Conservation (phyloP, 2,888 invertebrate species). For the Lithophane socia region DNA sequence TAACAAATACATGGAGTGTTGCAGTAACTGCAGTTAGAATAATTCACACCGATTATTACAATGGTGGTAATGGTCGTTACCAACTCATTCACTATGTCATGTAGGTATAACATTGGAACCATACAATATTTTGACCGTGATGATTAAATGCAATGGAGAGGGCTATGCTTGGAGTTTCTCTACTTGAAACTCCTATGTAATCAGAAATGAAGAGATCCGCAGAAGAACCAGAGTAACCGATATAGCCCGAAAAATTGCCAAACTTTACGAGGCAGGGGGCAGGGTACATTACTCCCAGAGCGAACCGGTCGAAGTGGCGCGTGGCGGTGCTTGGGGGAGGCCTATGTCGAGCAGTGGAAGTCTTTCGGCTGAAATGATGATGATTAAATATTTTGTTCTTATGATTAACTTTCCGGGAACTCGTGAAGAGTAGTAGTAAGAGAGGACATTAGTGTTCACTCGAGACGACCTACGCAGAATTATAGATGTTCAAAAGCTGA, state of each 20-base stretch:
- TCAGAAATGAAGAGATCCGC: too few relatives aligned
- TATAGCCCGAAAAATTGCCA: too few relatives aligned
- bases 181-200: too few relatives aligned
- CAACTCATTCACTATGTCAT: slow-evolving; percentile 4
- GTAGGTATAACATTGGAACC: neutral
- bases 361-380: neutral
- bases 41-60: slow-evolving; percentile 33
- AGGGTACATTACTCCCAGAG: too few relatives aligned
- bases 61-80: neutral
- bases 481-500: neutral
- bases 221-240: too few relatives aligned
- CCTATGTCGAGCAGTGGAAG: too few relatives aligned
- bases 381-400: neutral
- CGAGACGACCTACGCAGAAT: neutral
- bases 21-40: slow-evolving; percentile 13
- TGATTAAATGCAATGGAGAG: too few relatives aligned
- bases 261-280: too few relatives aligned
- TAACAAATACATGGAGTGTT: slow-evolving; percentile 24
- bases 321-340: too few relatives aligned
- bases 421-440: neutral
- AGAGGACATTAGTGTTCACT: neutral
- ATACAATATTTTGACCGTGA: neutral
- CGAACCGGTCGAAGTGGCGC: too few relatives aligned
- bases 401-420: neutral
- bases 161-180: too few relatives aligned